A percentile compares a stretch with the other conserved stretches of the same genome.
phyloP scores from a whole-genome alignment of 2,797 vertebrate species.

The Xenopus petersii region DNA sequence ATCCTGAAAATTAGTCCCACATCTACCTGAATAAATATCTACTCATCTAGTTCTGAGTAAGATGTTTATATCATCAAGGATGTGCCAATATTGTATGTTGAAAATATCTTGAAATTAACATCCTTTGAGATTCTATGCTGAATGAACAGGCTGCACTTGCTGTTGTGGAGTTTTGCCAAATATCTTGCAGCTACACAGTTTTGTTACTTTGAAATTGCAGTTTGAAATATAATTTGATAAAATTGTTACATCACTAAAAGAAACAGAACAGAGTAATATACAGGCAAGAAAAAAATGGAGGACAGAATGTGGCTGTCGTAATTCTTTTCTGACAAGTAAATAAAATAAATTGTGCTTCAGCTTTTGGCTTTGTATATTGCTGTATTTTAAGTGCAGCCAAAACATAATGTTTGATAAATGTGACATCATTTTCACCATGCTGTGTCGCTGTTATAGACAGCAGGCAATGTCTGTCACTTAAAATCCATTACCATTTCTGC shows the following conservation, averaged over 20 bases:
- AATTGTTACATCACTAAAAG: slow-evolving; percentile 4
- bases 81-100: no score
- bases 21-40: no score
- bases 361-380: slow-evolving; percentile 40
- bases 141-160: not conserved
- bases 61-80: no score
- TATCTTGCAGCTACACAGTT: slow-evolving; percentile 13
- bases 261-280: slow-evolving; percentile 14
- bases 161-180: slow-evolving; percentile 4
- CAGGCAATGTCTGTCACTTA: slow-evolving; percentile 43
- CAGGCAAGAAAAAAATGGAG: slow-evolving; percentile 20
- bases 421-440: slow-evolving; percentile 46
- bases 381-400: slow-evolving; percentile 44
- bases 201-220: slow-evolving; percentile 1
- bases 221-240: slow-evolving; percentile 1
- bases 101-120: no score
- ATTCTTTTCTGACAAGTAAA: slow-evolving; percentile 41
- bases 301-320: slow-evolving; percentile 17
- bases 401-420: slow-evolving; percentile 46
- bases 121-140: not conserved
- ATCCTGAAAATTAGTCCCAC: no score
- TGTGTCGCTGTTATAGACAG: slow-evolving; percentile 45
- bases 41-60: no score
- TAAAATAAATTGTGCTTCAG: slow-evolving; percentile 42
- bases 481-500: slow-evolving; percentile 50